Base-by-base conservation (phyloP, 2,113 vertebrate genomes). In the Gobio gobio region DNA sequence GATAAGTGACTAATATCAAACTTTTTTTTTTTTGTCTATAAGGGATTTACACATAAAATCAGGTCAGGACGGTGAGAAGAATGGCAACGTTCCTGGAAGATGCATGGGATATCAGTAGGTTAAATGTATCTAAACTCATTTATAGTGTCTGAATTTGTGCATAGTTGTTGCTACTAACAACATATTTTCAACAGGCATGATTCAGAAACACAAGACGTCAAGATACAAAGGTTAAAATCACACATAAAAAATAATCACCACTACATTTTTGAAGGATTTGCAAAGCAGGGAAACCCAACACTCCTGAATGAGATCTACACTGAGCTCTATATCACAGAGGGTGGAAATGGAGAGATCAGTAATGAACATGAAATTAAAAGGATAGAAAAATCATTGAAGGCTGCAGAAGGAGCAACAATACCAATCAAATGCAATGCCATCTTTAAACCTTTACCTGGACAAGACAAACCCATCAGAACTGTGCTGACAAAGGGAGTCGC, bases 241-340 rank as follows among this genome's bases (percentile, higher is more conserved):
- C 0, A 80, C 1, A 26, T 47, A 6, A 80, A 45, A 80, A 16
- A 0, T 29, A 83, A 51, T 16, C 78, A 51, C 64, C 40, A 26
- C 81, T 58, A n/a, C 61, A 16, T 87, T 45, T 49, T 43, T 33
- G 81, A 87, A 33, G 86, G 81, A 83, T 49, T 47, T 29, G 47
- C 72, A 83, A 51, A 77, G 3, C 70, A 58, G 14, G 59, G n/a
- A 82, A 82, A 77, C 43, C 12, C 26, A 58, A 58, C 63, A 45
- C 64, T 29, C 8, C 51, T 86, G 33, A 86, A 77, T 40, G 14
- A 83, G 63, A 82, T 87, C 24, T 87, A 82, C 51, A 77, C 73
- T 26, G 78, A 88, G 24, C 83, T 88, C 22, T 85, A 78, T 79
- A 78, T 88, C 51, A 82, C 45, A 61, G 83, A 82, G 54, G 54